Conservation (phyloP, 2,113 vertebrate genomes). For the Piprites chloris region DNA sequence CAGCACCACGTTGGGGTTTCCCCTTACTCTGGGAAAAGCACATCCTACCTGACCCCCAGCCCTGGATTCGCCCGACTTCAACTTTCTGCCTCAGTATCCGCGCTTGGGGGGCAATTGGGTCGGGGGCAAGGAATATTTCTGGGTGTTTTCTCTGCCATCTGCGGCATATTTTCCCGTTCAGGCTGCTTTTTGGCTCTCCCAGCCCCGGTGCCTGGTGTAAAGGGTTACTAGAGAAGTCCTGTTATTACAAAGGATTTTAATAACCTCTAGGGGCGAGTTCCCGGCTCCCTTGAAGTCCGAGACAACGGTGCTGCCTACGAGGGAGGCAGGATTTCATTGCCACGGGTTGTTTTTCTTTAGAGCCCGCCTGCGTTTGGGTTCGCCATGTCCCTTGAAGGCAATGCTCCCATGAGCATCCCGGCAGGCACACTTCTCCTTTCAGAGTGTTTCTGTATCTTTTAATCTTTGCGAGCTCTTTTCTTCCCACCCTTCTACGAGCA, state of each 20-base stretch:
- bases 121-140: background rate
- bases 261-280: background rate
- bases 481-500: background rate
- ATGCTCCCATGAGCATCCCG: background rate
- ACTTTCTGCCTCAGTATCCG: background rate
- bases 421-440: background rate
- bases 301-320: background rate
- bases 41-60: background rate
- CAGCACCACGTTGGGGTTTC: background rate
- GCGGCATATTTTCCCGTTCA: background rate
- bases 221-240: background rate
- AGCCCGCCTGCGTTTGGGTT: background rate
- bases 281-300: background rate
- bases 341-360: background rate
- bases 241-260: constrained; percentile 17
- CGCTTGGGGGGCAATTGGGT: background rate
- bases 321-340: background rate
- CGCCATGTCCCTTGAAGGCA: background rate
- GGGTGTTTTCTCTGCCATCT: background rate
- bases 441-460: background rate
- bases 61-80: background rate
- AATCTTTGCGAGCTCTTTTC: background rate
- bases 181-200: background rate
- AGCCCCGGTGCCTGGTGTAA: background rate
- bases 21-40: background rate